Evolutionary conservation across 2,888 invertebrate species (phyloP).

Genomic region (Mythimna lalbum): DNA sequence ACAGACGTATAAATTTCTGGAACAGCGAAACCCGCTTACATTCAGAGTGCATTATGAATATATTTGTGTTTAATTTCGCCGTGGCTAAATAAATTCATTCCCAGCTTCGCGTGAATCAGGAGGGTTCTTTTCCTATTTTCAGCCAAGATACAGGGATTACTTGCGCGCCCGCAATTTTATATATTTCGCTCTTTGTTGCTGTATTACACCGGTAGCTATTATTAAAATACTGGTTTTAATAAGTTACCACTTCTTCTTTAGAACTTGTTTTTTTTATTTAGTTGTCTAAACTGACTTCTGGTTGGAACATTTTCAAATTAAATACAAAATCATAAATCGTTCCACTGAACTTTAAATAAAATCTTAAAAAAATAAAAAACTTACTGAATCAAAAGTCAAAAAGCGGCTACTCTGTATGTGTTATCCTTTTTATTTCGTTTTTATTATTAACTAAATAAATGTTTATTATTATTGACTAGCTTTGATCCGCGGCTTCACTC

Average conservation of each 20-base stretch:
- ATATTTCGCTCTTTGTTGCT: constrained; percentile 73
- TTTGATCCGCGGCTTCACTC: no score
- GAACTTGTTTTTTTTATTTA: constrained; percentile 6
- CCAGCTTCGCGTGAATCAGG: constrained; percentile 76
- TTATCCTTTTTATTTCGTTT: no score
- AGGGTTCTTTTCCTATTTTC: constrained; percentile 79
- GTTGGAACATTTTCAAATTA: not conserved
- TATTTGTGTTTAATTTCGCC: constrained; percentile 78
- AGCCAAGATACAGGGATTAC: constrained; percentile 77
- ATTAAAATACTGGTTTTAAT: constrained; percentile 65
- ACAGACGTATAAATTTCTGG: constrained; percentile 22
- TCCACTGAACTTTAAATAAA: no score
- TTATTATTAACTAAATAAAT: no score
- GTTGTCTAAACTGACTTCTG: not conserved
- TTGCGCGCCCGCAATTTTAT: constrained; percentile 71
- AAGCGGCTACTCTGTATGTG: no score
- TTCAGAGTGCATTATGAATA: constrained; percentile 66
- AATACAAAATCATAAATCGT: no score
- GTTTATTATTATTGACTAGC: no score
- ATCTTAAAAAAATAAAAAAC: no score
- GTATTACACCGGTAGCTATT: constrained; percentile 64
- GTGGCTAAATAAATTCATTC: constrained; percentile 80
- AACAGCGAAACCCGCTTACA: constrained; percentile 43
- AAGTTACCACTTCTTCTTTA: constrained; percentile 48
- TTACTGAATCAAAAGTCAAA: no score